Evolutionary conservation across 2,113 vertebrate species (phyloP), one percentile per base, ranked within the genome.

Genomic region (Gadus chalcogrammus): DNA sequence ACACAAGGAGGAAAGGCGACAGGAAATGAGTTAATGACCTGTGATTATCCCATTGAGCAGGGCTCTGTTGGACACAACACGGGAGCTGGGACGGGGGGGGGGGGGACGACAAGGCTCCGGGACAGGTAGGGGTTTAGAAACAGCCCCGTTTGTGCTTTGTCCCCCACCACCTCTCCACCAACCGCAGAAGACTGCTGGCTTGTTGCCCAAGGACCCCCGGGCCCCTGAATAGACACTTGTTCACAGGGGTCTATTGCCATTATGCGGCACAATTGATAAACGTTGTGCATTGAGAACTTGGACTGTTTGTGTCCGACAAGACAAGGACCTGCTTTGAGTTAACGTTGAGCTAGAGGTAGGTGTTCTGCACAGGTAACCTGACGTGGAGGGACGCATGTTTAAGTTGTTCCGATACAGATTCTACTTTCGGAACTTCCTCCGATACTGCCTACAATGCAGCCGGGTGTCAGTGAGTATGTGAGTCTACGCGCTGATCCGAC

Each of bases 1-100:
- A 71, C 73, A 67, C 27, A 15, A 67, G 59, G 17, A 67, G 15
- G 63, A 8, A 52, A 13, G 71, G 65, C 0, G 48, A 66, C 42
- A 69, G 82, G 76, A 86, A 88, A 82, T 77, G 55, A 76, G 67
- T 74, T 79, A 79, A 87, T 85, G 68, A 64, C 70, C 65, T 22
- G 2, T 58, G 67, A 67, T 78, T 84, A 71, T 75, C 77, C 60
- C 66, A 71, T 76, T 81, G 61, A 87, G 71, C 61, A 52, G 66
- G 24, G 17, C 62, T 66, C 63, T 59, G 72, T 73, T 79, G 42
- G 42, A 48, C 42, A 48, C 42, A 48, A 35, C 42, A 48, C 42
- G 27, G 74, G 22, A 53, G 17, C 35, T 31, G 42, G 61, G 66
- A 52, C 67, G 4, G 27, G 27, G 61, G 61, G 24, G 61, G 38